These are phyloP conservation scores for Corvus cornix DNA, from an alignment of 2,113 vertebrate species.

Conservation along the genomic window DNA sequence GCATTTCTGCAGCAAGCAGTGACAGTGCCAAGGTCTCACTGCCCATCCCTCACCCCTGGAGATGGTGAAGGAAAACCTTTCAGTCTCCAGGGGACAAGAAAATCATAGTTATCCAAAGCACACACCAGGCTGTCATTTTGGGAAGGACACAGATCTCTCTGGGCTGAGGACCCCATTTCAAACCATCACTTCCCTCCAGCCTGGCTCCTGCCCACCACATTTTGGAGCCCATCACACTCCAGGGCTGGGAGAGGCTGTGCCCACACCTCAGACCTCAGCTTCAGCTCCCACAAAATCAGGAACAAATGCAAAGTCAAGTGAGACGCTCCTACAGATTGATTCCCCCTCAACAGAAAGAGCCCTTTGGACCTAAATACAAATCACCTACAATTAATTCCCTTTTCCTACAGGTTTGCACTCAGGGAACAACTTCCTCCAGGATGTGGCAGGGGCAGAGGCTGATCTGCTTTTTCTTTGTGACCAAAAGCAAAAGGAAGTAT, in stretches of 20 bases:
- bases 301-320: not conserved
- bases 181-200: not conserved
- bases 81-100: not conserved
- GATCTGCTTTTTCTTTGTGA: not conserved
- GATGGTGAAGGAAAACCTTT: not conserved
- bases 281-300: not conserved
- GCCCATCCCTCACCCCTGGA: not conserved
- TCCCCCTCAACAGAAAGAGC: not conserved
- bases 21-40: fast-evolving
- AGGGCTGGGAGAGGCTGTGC: fast-evolving
- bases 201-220: not conserved
- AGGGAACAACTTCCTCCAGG: not conserved
- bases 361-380: not conserved
- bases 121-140: not conserved
- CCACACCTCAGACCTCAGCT: not conserved
- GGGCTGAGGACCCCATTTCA: not conserved
- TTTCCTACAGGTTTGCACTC: not conserved
- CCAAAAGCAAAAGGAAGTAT: not conserved
- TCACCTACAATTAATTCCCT: not conserved
- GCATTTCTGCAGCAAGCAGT: not conserved
- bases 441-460: not conserved
- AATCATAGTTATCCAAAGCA: not conserved
- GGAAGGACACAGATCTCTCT: not conserved
- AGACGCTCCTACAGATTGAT: fast-evolving
- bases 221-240: not conserved